Evolutionary conservation across 2,888 invertebrate species (phyloP).

Genomic region (Tanytarsus gracilentus): DNA sequence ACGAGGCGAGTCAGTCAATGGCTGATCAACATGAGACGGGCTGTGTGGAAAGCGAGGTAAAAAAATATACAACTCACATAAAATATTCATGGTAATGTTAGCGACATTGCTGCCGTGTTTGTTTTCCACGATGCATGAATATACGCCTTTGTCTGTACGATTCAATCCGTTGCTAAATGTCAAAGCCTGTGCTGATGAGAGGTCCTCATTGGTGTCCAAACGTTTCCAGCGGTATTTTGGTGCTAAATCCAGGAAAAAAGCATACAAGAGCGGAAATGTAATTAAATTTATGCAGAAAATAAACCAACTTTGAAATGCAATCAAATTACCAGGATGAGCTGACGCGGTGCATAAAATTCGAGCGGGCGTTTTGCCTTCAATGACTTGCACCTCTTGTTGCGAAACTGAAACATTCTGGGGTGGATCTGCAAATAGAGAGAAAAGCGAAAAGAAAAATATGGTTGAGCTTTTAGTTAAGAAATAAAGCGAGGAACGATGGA

Average conservation of each 20-base stretch:
- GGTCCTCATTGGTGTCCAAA: slow-evolving; percentile 39
- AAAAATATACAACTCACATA: slow-evolving; percentile 59
- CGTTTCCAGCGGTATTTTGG: slow-evolving; percentile 38
- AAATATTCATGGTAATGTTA: slow-evolving; percentile 65
- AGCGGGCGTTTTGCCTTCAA: slow-evolving; percentile 46
- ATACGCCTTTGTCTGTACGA: slow-evolving; percentile 64
- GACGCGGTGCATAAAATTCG: slow-evolving; percentile 47
- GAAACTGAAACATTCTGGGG: slow-evolving; percentile 79
- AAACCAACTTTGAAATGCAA: background rate
- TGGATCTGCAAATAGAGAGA: slow-evolving; percentile 55
- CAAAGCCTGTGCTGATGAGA: slow-evolving; percentile 48
- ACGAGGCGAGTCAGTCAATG: too few relatives aligned
- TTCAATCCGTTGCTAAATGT: slow-evolving; percentile 57
- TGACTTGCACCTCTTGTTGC: slow-evolving; percentile 41
- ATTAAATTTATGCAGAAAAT: background rate
- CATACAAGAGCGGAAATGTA: background rate
- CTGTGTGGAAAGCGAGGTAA: too few relatives aligned
- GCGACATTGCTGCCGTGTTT: slow-evolving; percentile 66
- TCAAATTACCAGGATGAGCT: slow-evolving; percentile 44
- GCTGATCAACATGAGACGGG: too few relatives aligned
- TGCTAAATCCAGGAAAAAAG: slow-evolving; percentile 30
- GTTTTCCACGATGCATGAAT: slow-evolving; percentile 70
- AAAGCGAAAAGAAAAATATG: background rate
- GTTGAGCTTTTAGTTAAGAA: background rate
- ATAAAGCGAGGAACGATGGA: background rate